Evolutionary conservation across 1,140 invertebrate genomes (phyloP), one percentile per base, ranked within the genome.

Genomic region (Neodiprion pinetum): DNA sequence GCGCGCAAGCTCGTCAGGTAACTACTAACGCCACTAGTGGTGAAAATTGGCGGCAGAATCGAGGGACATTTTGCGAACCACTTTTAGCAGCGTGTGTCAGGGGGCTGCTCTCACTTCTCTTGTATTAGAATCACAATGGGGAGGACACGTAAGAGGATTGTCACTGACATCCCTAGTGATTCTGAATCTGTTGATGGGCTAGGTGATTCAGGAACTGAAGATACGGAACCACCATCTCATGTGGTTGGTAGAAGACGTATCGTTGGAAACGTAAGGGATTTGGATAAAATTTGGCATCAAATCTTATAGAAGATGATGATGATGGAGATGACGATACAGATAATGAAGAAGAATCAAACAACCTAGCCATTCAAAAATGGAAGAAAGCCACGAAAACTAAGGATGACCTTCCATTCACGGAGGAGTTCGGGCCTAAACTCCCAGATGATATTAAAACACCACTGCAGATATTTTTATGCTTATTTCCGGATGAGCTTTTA

Each of bases 391-490:
- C n/a, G n/a, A 10, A 11, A 61, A 61, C 10, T 1, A 11, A n/a
- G 47, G 10, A 3, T 66, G 66, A 72, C 50, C 40, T 9, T 5
- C 66, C 72, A 61, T 76, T 76, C 70, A 72, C 72, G 47, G 65
- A 71, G 70, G 69, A 17, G 47, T 73, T 53, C 65, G 72, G 73
- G n/a, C 72, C 75, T 17, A 74, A 76, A 74, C 61, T 76, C 70
- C 73, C 73, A 69, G 73, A 61, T 72, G 47, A 49, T 9, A 50
- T 66, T 53, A 72, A 9, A 48, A 21, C 73, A 8, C 75, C 72
- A 40, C 8, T 71, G 65, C 21, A 75, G 9, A 72, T 75, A 70
- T 75, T 72, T 68, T 72, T 72, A 9, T 74, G 68, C 74, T 61
- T 74, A 14, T 71, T 76, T 53, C 53, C 75, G 47, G 21, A 72